Conservation (phyloP, 2,888 invertebrate genomes). For the Acronicta psi region DNA sequence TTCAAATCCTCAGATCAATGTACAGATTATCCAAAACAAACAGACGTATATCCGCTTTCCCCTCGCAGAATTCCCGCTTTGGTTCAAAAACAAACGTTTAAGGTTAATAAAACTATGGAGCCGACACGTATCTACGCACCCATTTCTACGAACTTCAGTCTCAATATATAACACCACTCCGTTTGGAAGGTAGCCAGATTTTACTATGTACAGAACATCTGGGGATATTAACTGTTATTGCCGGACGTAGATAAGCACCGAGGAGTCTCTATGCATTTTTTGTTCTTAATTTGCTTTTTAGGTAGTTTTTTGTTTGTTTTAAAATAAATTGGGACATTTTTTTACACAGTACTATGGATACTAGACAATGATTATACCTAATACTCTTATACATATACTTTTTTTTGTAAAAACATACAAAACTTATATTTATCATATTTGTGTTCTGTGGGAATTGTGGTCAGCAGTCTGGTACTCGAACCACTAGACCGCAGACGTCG, state of each 20-base stretch:
- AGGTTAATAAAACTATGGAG: conserved; percentile 30
- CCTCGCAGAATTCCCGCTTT: conserved; percentile 7
- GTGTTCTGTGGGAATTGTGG: too few relatives aligned
- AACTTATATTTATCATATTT: too few relatives aligned
- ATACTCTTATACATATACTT: too few relatives aligned
- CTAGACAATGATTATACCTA: too few relatives aligned
- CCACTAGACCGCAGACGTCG: too few relatives aligned
- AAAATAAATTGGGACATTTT: too few relatives aligned
- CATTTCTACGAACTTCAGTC: conserved; percentile 7
- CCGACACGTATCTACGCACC: conserved; percentile 25
- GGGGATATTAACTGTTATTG: conserved; percentile 38
- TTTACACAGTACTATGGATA: too few relatives aligned
- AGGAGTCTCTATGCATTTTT: conserved; percentile 24
- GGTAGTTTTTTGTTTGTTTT: not conserved
- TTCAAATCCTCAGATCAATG: too few relatives aligned
- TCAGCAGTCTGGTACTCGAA: too few relatives aligned
- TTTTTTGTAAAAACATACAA: too few relatives aligned
- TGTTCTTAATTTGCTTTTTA: not conserved
- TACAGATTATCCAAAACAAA: not conserved
- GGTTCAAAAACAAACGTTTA: conserved; percentile 27
- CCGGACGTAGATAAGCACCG: conserved; percentile 23
- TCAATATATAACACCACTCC: conserved; percentile 34
- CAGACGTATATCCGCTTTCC: conserved; percentile 6
- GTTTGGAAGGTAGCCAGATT: conserved; percentile 40
- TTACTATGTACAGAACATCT: conserved; percentile 17